Evolutionary conservation across 2,797 vertebrate species (phyloP).

Genomic region (Melanotaenia parkinsoni): DNA sequence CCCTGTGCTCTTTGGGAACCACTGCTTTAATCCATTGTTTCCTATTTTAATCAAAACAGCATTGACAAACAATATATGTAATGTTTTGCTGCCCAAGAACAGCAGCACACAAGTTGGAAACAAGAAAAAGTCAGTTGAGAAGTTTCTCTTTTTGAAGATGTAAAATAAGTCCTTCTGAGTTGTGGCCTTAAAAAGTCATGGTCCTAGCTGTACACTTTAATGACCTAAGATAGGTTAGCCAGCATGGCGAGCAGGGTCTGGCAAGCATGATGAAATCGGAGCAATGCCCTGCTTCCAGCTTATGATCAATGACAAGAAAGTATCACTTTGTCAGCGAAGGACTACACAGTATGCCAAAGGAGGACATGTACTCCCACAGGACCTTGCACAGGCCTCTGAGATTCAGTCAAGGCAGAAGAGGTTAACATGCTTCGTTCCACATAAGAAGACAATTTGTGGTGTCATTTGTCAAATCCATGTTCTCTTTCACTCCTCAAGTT

Average conservation of each 20-base stretch:
- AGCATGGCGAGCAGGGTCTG: conserved; percentile 56
- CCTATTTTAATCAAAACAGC: neutral
- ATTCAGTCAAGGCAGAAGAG: conserved; percentile 62
- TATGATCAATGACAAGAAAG: conserved; percentile 79
- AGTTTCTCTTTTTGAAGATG: conserved; percentile 44
- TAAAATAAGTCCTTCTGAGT: conserved; percentile 46
- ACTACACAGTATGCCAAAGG: conserved; percentile 69
- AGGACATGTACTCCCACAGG: conserved; percentile 68
- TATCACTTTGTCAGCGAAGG: conserved; percentile 76
- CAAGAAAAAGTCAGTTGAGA: conserved; percentile 28
- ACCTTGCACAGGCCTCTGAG: conserved; percentile 47
- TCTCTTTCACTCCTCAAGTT: conserved; percentile 26
- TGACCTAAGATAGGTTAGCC: conserved; percentile 68
- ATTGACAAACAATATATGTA: neutral
- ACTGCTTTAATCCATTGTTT: neutral
- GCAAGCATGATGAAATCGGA: conserved; percentile 82
- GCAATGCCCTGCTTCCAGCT: conserved; percentile 74
- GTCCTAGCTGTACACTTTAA: conserved; percentile 65
- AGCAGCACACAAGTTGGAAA: conserved; percentile 9
- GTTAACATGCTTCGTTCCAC: conserved; percentile 69
- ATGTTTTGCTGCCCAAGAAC: neutral
- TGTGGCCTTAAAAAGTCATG: conserved; percentile 48
- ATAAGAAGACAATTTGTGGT: conserved; percentile 60
- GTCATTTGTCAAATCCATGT: conserved; percentile 73
- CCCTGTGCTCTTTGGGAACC: no score